A percentile compares a stretch with the other conserved stretches of the same genome.
phyloP scores from a whole-genome alignment of 2,888 invertebrate genomes.

The Molorchus minor region DNA sequence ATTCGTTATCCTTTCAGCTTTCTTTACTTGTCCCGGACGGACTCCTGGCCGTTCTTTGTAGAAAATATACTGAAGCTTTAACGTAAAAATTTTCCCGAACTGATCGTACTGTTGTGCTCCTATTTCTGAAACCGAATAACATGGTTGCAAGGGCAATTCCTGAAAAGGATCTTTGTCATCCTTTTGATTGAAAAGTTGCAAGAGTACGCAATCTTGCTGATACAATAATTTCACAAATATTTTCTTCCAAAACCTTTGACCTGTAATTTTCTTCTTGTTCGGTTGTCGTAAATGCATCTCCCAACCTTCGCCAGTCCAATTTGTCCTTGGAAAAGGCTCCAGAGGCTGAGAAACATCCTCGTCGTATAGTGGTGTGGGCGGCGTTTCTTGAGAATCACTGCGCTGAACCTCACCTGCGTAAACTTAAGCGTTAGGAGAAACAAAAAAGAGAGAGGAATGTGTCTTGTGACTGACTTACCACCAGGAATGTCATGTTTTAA shows the following conservation, averaged over 20 bases:
- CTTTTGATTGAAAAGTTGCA: constrained; percentile 85
- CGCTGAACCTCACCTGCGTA: constrained; percentile 59
- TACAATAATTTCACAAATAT: constrained; percentile 82
- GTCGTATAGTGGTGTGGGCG: constrained; percentile 93
- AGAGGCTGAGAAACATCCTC: constrained; percentile 93
- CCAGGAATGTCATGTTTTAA: constrained; percentile 56
- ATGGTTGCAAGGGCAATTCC: constrained; percentile 92
- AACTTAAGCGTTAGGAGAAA: no score
- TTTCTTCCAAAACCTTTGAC: constrained; percentile 96
- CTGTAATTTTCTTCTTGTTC: constrained; percentile 95
- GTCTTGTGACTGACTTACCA: no score
- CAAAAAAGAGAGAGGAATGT: no score
- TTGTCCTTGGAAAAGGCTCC: constrained; percentile 87
- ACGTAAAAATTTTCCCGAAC: constrained; percentile 98
- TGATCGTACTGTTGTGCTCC: constrained; percentile 98
- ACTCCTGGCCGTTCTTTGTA: constrained; percentile 98
- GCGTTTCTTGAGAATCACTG: constrained; percentile 78
- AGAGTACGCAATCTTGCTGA: constrained; percentile 83
- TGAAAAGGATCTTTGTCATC: constrained; percentile 85
- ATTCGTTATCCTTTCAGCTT: constrained; percentile 90
- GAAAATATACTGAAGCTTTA: constrained; percentile 95
- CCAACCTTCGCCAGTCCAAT: constrained; percentile 87
- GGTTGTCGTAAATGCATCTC: constrained; percentile 96
- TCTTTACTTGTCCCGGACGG: constrained; percentile 92
- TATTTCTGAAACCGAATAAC: constrained; percentile 94